Conservation (phyloP, 2,113 vertebrate species). For the Aplodontia rufa region DNA sequence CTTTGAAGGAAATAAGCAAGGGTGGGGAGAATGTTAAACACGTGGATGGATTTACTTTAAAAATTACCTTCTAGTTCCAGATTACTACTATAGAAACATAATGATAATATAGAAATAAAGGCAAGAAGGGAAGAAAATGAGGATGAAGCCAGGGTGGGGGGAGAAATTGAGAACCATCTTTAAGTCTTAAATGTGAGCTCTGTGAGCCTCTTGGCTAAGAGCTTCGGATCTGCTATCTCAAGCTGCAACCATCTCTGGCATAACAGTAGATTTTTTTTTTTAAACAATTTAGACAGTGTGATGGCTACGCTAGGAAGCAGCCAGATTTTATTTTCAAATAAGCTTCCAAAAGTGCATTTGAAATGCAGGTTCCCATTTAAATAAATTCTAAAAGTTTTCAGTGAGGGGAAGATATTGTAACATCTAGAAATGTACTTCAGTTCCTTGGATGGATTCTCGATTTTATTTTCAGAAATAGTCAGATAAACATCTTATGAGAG, state of each 20-base stretch:
- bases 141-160: background rate
- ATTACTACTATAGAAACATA: background rate
- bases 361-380: background rate
- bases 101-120: background rate
- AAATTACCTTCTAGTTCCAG: background rate
- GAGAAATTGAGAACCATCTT: background rate
- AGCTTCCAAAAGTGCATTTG: background rate
- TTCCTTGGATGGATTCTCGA: background rate
- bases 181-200: background rate
- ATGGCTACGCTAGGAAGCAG: background rate
- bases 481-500: background rate
- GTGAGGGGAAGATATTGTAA: background rate
- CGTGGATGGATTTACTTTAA: background rate
- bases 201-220: background rate
- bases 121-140: background rate
- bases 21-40: background rate
- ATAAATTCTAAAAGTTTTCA: background rate
- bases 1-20: constrained; percentile 27
- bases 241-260: background rate
- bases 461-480: background rate
- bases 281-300: background rate
- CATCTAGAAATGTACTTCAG: background rate
- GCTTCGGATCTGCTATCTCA: background rate
- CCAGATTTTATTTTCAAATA: constrained; percentile 15
- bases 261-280: background rate